A percentile compares a stretch with the other conserved stretches of the same genome.
phyloP scores from a whole-genome alignment of 2,888 invertebrate species.

The Drosophila merina region DNA sequence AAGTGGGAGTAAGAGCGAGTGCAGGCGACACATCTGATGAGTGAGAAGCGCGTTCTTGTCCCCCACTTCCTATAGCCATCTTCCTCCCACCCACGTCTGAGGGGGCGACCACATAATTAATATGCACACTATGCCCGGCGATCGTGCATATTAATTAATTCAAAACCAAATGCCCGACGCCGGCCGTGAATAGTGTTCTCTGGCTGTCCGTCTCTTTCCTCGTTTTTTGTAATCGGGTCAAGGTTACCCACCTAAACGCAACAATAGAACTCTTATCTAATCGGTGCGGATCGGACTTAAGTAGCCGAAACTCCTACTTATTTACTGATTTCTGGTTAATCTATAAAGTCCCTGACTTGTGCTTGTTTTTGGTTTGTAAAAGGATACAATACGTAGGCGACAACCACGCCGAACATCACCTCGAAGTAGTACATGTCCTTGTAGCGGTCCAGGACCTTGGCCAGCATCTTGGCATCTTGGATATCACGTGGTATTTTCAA shows the following conservation, averaged over 20 bases:
- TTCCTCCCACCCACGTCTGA: slow-evolving; percentile 3
- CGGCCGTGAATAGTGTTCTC: slow-evolving; percentile 22
- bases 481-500: slow-evolving; percentile 96
- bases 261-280: slow-evolving; percentile 28
- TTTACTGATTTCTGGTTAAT: slow-evolving; percentile 12
- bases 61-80: slow-evolving; percentile 25
- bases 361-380: slow-evolving; percentile 85
- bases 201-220: slow-evolving; percentile 8
- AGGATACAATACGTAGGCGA: slow-evolving; percentile 99
- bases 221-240: slow-evolving; percentile 60
- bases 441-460: slow-evolving; percentile 94
- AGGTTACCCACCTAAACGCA: slow-evolving; percentile 47
- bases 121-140: slow-evolving; percentile 52
- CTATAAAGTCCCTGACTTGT: too few relatives aligned
- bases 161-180: slow-evolving; percentile 24
- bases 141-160: slow-evolving; percentile 33
- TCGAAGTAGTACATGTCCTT: slow-evolving; percentile 96
- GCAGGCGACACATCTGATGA: slow-evolving; percentile 18
- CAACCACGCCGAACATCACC: slow-evolving; percentile 94
- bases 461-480: slow-evolving; percentile 97
- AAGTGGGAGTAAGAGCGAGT: slow-evolving; percentile 4
- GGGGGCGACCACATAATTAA: slow-evolving; percentile 41
- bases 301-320: neutral
- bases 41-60: slow-evolving; percentile 9
- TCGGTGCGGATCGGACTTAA: slow-evolving; percentile 3